Base-by-base conservation (phyloP, 2,888 invertebrate genomes). In the Tholera decimalis region DNA sequence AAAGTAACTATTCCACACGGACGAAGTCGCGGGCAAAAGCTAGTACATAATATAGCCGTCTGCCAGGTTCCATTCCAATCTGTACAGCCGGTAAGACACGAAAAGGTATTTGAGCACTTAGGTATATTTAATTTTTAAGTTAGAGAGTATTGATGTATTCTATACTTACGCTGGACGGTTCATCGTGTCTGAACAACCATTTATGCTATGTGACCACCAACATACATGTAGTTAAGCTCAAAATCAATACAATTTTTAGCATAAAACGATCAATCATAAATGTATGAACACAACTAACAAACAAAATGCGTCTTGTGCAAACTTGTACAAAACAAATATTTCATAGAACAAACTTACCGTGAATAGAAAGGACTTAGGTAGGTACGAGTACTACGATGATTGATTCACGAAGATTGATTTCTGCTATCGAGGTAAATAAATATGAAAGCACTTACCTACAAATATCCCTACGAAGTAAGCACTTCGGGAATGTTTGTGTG, bases 251-350 rank as follows among this genome's bases (percentile, higher is more conserved):
- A 13, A 20, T 13, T 18, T n/a, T 37, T 20, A 3, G 47, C 11
- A 15, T 33, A 22, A 9, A 57, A 46, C 24, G 44, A 44, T 71
- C 62, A 15, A 67, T 71, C 67, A 63, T 39, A 43, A 22, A 24
- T 47, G 26, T 51, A 62, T 33, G 51, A 62, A 51, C 63, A 26
- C 9, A n/a, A 11, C 33, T 47, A 63, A 39, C 50, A 71, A 28
- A 62, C 46, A 30, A 39, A 51, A 51, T 51, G 18, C 28, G 18
- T 50, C 50, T 53, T 26, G 69, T 18, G 13, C 58, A 69, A 65
- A 72, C 62, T 33, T 62, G n/a, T n/a, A 72, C 46, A 46, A 39
- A 62, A 51, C 59, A 67, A 62, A 72, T 51, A 67, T 71, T 71
- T 71, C 66, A 50, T 61, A n/a, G 44, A 51, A 24, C 33, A 50